Percentiles rank a stretch among this genome's conserved stretches.
phyloP scores from a whole-genome alignment of 2,797 vertebrate genomes.

The Rachycentron canadum region DNA sequence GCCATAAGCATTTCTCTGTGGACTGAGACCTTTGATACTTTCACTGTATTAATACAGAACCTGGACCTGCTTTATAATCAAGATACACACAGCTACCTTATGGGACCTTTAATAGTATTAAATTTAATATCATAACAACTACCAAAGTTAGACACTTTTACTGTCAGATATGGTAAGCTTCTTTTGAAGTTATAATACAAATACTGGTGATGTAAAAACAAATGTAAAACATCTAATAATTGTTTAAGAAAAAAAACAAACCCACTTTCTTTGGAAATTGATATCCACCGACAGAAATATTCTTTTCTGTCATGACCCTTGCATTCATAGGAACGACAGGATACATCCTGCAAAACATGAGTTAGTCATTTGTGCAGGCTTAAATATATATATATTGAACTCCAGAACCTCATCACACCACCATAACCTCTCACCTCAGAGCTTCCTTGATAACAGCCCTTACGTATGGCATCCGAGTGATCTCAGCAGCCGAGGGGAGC shows the following conservation, averaged over 20 bases:
- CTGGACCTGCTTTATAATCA: too few species aligned
- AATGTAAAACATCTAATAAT: not conserved
- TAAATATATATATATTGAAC: too few species aligned
- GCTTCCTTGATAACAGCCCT: slow-evolving; percentile 85
- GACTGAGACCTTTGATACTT: too few species aligned
- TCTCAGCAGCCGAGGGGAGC: slow-evolving; percentile 76
- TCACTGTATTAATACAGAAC: too few species aligned
- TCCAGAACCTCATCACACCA: not conserved
- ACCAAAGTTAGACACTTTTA: not conserved
- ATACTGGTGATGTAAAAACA: too few species aligned
- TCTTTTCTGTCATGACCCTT: slow-evolving; percentile 73
- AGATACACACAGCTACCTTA: too few species aligned
- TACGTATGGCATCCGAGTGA: slow-evolving; percentile 81
- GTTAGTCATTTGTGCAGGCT: too few species aligned
- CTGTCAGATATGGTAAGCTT: not conserved
- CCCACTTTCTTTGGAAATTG: slow-evolving; percentile 81
- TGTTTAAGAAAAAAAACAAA: not conserved
- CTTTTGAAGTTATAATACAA: not conserved
- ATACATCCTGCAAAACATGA: slow-evolving; percentile 80
- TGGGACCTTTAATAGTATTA: not conserved
- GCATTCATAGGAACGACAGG: slow-evolving; percentile 83
- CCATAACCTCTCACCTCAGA: slow-evolving; percentile 76
- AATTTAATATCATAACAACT: not conserved
- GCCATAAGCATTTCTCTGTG: too few species aligned
- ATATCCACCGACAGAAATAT: slow-evolving; percentile 79